Conservation (phyloP, 2,888 invertebrate genomes). For the Drosophila seclusa region DNA sequence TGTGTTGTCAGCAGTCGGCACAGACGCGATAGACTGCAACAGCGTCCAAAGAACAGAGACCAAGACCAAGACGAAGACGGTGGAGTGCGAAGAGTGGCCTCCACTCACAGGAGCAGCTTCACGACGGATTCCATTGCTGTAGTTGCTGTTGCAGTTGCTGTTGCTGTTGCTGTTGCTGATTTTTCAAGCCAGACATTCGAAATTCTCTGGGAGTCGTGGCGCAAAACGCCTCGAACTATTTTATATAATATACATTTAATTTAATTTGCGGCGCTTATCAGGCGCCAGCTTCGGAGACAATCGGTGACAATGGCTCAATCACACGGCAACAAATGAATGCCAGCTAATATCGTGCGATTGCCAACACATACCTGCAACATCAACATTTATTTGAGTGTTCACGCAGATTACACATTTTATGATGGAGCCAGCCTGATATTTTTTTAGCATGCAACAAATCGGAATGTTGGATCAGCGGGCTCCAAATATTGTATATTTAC, state of each 20-base stretch:
- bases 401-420: constrained; percentile 6
- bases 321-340: constrained; percentile 44
- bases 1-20: constrained; percentile 60
- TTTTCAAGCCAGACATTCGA: constrained; percentile 33
- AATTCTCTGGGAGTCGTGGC: constrained; percentile 50
- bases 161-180: background rate
- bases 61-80: background rate
- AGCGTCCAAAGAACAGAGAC: background rate
- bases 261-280: constrained; percentile 79
- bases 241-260: constrained; percentile 70
- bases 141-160: background rate
- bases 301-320: constrained; percentile 78
- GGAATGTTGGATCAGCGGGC: background rate
- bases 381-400: background rate
- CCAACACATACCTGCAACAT: constrained; percentile 9
- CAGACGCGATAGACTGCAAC: constrained; percentile 25
- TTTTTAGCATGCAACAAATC: background rate
- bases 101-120: constrained; percentile 41
- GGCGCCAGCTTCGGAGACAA: constrained; percentile 74
- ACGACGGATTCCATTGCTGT: constrained; percentile 57
- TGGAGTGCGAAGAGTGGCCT: background rate
- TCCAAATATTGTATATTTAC: background rate
- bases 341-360: constrained; percentile 42
- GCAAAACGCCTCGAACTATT: constrained; percentile 59
- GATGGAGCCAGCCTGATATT: background rate